Evolutionary conservation across 2,113 vertebrate genomes (phyloP), one percentile per base, ranked within the genome.

Genomic region (Rafetus swinhoei): DNA sequence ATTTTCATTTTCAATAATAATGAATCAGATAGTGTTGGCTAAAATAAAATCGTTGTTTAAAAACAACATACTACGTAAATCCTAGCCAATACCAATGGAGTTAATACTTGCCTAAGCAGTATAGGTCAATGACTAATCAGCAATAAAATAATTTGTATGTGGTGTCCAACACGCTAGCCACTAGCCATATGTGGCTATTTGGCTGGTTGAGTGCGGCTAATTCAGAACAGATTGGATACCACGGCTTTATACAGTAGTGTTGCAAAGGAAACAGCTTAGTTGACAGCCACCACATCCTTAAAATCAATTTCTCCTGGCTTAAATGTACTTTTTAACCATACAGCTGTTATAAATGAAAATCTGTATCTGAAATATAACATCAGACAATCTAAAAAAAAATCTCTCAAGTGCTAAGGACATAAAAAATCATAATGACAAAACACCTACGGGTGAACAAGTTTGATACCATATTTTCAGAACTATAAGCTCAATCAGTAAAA

Each of bases 381-480:
- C 4, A 84, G 4, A 76, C 16, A 15, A 25, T 50, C 1, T 14
- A 79, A 83, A 79, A 45, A 53, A 74, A 52, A 16, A 69, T 69
- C 45, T 60, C 89, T 81, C 7, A 87, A 82, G 80, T 19, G 85
- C 2, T 1, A 91, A 13, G 1, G 7, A 91, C 32, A 18, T 35
- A 89, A 54, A 89, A 94, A 95, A 92, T 57, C 14, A 55, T 7
- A 69, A 65, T 84, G 13, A 85, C 59, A 94, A 94, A 79, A 0
- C 1, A 79, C 22, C 29, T 91, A 60, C 12, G 24, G 62, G 5
- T 83, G 52, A 83, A 39, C 82, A 91, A 18, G 88, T 0, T 84
- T 6, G 84, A 72, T 92, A 76, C 29, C 1, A 85, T 54, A 88
- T 88, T 89, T 93, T 90, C 85, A 89, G 81, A 94, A 89, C 83